Base-by-base conservation (phyloP, 2,113 vertebrate genomes). In the Microcebus tavaratra region DNA sequence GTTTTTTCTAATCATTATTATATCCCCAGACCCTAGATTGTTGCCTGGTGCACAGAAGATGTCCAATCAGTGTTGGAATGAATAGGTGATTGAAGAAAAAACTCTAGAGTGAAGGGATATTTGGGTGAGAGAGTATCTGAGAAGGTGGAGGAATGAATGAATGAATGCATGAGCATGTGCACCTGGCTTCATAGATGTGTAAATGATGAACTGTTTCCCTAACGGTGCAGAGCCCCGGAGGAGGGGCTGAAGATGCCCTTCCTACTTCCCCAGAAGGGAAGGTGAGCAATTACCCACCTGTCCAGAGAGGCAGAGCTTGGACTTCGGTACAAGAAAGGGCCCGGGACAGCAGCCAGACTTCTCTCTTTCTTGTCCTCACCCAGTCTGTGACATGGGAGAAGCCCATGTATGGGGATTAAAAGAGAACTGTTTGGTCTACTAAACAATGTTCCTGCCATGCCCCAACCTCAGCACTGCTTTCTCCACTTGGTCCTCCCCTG, bases 111-210 rank as follows among this genome's bases (percentile, higher is more conserved):
- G 31, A 20, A 42, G 10, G 59, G 14, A 27, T 18, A 13, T 18
- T 67, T 31, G 91, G 57, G 9, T 34, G 48, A 65, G 10, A 14
- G 36, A 8, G 2, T 31, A 39, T 55, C 39, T 34, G 53, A 83
- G 39, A 39, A 9, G 29, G 82, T 50, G 45, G 9, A 34, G 6
- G 12, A 20, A 29, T 17, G 23, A n/a, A 29, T 23, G 55, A n/a
- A n/a, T 23, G 55, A 42, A 39, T 20, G 31, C 25, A 34, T 17
- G 57, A 57, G n/a, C 29, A 2, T 4, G 0, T 18, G 31, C 55
- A 9, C 18, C 4, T 21, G n/a, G 5, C 0, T 11, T 42, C 10
- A 0, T 1, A 9, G 39, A 55, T 73, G 8, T 59, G 8, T 15
- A 20, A 2, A 7, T 27, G 14, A 15, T 14, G 11, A 23, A 1